Evolutionary conservation across 2,113 vertebrate species (phyloP).

Genomic region (Microcebus tavaratra): DNA sequence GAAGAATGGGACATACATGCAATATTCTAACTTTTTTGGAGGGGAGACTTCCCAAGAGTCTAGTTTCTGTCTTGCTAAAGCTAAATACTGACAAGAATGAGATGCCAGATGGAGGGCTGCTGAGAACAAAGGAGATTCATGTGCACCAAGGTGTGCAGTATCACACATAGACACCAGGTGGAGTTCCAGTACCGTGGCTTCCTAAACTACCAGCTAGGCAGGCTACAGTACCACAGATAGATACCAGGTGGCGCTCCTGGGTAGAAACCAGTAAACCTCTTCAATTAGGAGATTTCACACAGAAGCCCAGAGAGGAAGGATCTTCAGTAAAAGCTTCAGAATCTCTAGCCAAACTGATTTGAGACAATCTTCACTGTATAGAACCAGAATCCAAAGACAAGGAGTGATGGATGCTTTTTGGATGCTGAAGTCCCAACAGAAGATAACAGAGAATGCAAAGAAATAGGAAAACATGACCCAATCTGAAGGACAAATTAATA

Average conservation of each 20-base stretch:
- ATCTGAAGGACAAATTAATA: slow-evolving; percentile 22
- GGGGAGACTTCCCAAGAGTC: background rate
- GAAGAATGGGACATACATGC: background rate
- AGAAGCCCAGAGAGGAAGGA: background rate
- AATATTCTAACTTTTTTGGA: background rate
- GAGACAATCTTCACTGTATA: background rate
- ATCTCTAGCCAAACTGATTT: background rate
- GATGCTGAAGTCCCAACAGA: background rate
- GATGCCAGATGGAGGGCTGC: background rate
- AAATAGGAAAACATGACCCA: background rate
- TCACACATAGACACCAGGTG: background rate
- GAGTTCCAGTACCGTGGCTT: background rate
- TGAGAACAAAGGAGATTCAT: background rate
- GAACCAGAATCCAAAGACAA: background rate
- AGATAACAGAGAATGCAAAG: background rate
- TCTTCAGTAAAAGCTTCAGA: background rate
- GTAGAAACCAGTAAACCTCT: background rate
- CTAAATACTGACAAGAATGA: background rate
- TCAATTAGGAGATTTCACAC: background rate
- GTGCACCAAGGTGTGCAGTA: background rate
- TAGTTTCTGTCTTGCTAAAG: slow-evolving; percentile 16
- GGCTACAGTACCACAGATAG: background rate
- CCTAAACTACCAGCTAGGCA: background rate
- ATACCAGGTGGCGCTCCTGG: background rate
- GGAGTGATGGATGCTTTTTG: background rate